These are phyloP conservation scores for Gymnosoma rotundatum DNA, from an alignment of 2,888 invertebrate genomes.

Conservation along the genomic window DNA sequence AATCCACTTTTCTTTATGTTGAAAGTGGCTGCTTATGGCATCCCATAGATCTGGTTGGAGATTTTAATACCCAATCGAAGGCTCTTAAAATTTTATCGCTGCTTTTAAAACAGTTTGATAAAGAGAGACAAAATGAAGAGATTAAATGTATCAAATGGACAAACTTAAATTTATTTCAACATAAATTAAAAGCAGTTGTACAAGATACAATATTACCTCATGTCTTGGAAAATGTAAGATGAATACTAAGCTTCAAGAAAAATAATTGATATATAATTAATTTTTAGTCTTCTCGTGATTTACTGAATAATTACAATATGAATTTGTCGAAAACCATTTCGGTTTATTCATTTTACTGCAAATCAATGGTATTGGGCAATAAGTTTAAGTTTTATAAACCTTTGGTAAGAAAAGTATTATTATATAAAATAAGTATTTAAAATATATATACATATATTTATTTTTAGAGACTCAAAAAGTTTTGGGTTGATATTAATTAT, in stretches of 20 bases:
- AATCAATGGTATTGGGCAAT: conserved; percentile 63
- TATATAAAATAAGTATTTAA: not conserved
- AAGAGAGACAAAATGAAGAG: conserved; percentile 48
- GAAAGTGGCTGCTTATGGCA: conserved; percentile 73
- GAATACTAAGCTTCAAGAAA: not conserved
- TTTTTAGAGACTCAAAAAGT: conserved; percentile 69
- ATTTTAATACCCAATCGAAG: conserved; percentile 73
- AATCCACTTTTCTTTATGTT: not conserved
- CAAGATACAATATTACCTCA: conserved; percentile 13
- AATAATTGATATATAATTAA: not conserved
- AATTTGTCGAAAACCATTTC: conserved; percentile 61
- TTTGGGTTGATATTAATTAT: conserved; percentile 74
- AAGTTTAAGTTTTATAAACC: conserved; percentile 70
- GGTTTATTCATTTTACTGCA: conserved; percentile 73
- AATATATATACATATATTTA: not conserved
- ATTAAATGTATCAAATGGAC: conserved; percentile 56
- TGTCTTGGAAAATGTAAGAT: conserved; percentile 72
- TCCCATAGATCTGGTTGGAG: conserved; percentile 72
- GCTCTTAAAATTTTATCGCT: conserved; percentile 70
- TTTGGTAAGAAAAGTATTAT: conserved; percentile 61
- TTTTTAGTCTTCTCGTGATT: conserved; percentile 70
- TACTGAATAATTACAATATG: conserved; percentile 74
- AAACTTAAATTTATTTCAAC: conserved; percentile 57
- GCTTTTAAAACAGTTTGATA: conserved; percentile 70
- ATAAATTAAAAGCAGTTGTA: conserved; percentile 56